Evolutionary conservation across 2,113 vertebrate species (phyloP).

Genomic region (Rhagologus leucostigma): DNA sequence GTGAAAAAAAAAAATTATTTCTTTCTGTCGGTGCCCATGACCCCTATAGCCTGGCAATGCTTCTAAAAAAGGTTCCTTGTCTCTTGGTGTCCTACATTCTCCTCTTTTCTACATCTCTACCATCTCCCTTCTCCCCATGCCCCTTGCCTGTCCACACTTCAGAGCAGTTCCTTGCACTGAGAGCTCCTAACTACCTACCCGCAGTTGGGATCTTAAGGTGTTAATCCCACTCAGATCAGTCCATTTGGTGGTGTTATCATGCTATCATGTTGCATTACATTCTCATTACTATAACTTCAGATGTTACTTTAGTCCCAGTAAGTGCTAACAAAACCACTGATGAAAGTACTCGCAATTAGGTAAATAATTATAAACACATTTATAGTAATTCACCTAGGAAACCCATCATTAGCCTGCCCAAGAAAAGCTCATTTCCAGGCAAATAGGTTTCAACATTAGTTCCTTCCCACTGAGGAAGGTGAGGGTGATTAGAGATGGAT

Average conservation of each 20-base stretch:
- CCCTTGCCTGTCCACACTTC: not conserved
- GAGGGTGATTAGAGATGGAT: not conserved
- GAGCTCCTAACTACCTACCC: not conserved
- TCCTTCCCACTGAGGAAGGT: not conserved
- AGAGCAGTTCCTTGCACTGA: not conserved
- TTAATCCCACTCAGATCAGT: not conserved
- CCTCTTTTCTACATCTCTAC: not conserved
- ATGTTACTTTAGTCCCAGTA: not conserved
- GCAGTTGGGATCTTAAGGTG: fast-evolving
- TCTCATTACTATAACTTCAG: not conserved
- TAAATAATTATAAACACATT: not conserved
- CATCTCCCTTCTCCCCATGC: not conserved
- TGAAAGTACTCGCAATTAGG: not conserved
- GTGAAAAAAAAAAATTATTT: not conserved
- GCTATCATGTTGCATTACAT: not conserved
- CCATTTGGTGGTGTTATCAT: not conserved
- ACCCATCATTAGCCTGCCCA: not conserved
- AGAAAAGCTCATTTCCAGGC: not conserved
- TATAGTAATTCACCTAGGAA: not conserved
- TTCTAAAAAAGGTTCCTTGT: not conserved
- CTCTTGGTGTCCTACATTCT: not conserved
- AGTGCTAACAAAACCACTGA: not conserved
- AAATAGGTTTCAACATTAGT: not conserved
- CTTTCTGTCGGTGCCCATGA: not conserved
- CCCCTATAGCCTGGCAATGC: not conserved